Percentiles rank a stretch among this genome's conserved stretches.
These are phyloP conservation scores for Labeo calbasu DNA, from an alignment of 2,797 vertebrate genomes.

Conservation along the genomic window DNA sequence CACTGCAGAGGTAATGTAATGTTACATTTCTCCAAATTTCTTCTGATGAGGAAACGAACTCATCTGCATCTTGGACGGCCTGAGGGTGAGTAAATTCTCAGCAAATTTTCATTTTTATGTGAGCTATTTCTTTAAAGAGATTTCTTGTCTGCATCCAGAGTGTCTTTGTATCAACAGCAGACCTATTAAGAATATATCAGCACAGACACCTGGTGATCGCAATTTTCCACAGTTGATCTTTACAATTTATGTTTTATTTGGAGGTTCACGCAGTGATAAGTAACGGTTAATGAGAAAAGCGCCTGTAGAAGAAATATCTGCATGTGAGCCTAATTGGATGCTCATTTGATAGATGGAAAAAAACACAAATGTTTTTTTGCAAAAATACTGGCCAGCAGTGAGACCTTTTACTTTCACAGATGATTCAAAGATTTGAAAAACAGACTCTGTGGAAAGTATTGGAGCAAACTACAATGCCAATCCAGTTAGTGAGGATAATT, in stretches of 20 bases:
- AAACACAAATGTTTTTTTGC: slow-evolving; percentile 52
- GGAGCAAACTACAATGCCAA: slow-evolving; percentile 62
- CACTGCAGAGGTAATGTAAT: neutral
- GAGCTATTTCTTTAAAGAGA: neutral
- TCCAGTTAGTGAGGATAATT: slow-evolving; percentile 64
- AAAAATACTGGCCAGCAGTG: slow-evolving; percentile 45
- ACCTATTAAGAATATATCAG: slow-evolving; percentile 40
- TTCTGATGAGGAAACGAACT: neutral
- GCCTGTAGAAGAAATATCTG: slow-evolving; percentile 48
- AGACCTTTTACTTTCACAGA: slow-evolving; percentile 39
- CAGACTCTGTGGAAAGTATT: slow-evolving; percentile 47
- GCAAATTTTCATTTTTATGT: neutral
- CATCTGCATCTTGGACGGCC: neutral
- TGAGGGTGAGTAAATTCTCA: neutral
- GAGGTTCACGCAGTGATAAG: slow-evolving; percentile 24
- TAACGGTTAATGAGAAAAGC: slow-evolving; percentile 57
- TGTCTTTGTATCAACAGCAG: slow-evolving; percentile 25
- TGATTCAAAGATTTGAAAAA: slow-evolving; percentile 52
- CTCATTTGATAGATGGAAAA: slow-evolving; percentile 63
- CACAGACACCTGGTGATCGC: slow-evolving; percentile 36
- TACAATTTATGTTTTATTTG: slow-evolving; percentile 47
- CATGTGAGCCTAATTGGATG: slow-evolving; percentile 59
- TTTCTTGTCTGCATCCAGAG: neutral
- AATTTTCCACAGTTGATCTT: slow-evolving; percentile 54
- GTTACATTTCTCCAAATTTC: neutral